Percentiles rank a stretch among this genome's conserved stretches.
Evolutionary conservation across 2,797 vertebrate species (phyloP).

Genomic region (Peromyscus nudipes): DNA sequence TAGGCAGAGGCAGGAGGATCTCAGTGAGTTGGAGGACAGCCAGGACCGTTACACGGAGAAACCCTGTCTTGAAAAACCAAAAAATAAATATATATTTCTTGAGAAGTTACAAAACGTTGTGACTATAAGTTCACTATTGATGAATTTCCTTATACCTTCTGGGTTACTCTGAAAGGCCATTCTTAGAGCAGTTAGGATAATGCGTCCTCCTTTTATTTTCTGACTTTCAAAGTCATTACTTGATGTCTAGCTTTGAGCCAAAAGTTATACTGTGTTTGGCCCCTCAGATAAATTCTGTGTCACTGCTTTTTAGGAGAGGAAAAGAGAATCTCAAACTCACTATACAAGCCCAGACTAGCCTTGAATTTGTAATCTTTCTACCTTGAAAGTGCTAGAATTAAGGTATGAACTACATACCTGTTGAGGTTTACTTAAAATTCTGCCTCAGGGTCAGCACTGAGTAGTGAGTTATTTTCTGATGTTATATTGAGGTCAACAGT

Average conservation of each 20-base stretch:
- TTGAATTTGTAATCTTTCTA: neutral
- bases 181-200: constrained; percentile 27
- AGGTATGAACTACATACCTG: neutral
- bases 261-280: neutral
- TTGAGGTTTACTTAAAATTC: neutral
- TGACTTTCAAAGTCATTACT: constrained; percentile 11
- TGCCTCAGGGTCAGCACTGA: neutral
- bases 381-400: neutral
- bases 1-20: neutral
- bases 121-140: constrained; percentile 33
- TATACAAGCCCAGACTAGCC: neutral
- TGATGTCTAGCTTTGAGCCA: neutral
- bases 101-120: neutral
- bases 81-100: neutral
- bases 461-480: constrained; percentile 36
- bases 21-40: neutral
- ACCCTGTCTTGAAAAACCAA: neutral
- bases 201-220: constrained; percentile 41
- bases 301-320: neutral
- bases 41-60: neutral
- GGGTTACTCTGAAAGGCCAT: neutral
- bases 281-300: neutral
- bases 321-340: neutral
- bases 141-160: neutral
- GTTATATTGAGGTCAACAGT: neutral